Evolutionary conservation across 1,140 invertebrate genomes (phyloP), one percentile per base, ranked within the genome.

Genomic region (Sinella curviseta): DNA sequence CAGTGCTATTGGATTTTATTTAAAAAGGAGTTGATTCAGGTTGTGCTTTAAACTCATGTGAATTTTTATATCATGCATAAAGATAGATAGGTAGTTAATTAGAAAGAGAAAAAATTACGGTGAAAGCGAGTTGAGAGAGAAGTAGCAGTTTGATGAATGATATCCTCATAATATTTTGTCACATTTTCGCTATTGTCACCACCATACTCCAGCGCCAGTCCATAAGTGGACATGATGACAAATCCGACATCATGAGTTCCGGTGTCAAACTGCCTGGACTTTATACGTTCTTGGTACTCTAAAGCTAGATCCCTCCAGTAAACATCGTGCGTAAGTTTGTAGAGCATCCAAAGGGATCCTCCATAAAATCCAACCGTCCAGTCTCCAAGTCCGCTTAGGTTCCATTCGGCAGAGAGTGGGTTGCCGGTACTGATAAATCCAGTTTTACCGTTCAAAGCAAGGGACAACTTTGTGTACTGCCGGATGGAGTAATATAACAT

Each of bases 371-470:
- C 82, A 0, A 74, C 77, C 1, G 82, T 83, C 82, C 82, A 83
- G 12, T 8, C 57, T n/a, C 57, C 24, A 4, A 60, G 24, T 87
- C 88, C 81, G 88, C 87, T 88, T 89, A 67, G 26, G 67, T 73
- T 74, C 65, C 67, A 78, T 60, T 74, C 86, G 84, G 87, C 87
- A 85, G 86, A 86, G 83, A 85, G 86, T 86, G 87, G 78, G 33
- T 82, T 75, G 26, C 82, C 82, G 1, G 79, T 82, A 30, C 31
- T 48, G 17, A 78, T 75, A 35, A 75, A 81, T 26, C n/a, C 39
- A 28, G 65, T 30, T 26, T 76, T 57, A 1, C 74, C 78, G 12
- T 67, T 33, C 12, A 76, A 35, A 48, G 55, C n/a, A n/a, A 76
- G 17, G 28, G 78, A 57, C 14, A 76, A 8, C 0, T 76, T 36